phyloP scores from a whole-genome alignment of 2,888 invertebrate species.

The Calameuta pallipes region DNA sequence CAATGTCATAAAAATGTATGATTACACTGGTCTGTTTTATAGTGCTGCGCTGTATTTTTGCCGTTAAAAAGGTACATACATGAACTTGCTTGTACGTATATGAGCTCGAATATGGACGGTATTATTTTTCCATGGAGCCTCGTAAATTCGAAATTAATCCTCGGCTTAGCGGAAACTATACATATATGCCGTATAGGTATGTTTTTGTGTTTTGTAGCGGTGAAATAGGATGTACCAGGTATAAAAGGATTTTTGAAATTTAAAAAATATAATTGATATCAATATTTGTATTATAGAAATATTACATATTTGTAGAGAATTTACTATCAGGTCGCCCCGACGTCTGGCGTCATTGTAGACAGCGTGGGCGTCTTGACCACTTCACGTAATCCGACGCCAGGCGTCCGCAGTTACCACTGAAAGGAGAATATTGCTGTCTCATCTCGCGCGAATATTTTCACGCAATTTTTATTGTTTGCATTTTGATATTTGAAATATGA shows the following conservation, averaged over 20 bases:
- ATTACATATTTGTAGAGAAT: neutral
- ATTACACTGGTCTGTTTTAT: too few relatives aligned
- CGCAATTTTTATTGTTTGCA: neutral
- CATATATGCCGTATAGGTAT: neutral
- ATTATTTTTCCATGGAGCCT: neutral
- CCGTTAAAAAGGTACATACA: too few relatives aligned
- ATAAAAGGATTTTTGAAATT: neutral
- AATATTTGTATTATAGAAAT: neutral
- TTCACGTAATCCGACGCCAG: neutral
- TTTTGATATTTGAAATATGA: too few relatives aligned
- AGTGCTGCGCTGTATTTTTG: too few relatives aligned
- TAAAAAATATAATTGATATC: neutral
- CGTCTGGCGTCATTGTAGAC: neutral
- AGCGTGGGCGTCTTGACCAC: neutral
- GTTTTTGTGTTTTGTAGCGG: neutral
- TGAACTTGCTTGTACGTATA: neutral
- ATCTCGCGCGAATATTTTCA: neutral
- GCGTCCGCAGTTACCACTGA: neutral
- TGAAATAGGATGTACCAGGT: too few relatives aligned
- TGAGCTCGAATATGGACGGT: neutral
- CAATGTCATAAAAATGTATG: too few relatives aligned
- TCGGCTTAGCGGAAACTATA: neutral
- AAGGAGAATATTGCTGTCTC: neutral
- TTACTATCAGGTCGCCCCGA: neutral
- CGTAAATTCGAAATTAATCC: neutral